Percentiles rank a stretch among this genome's conserved stretches.
Evolutionary conservation across 2,113 vertebrate genomes (phyloP).

Genomic region (Brachyhypopomus occidentalis): DNA sequence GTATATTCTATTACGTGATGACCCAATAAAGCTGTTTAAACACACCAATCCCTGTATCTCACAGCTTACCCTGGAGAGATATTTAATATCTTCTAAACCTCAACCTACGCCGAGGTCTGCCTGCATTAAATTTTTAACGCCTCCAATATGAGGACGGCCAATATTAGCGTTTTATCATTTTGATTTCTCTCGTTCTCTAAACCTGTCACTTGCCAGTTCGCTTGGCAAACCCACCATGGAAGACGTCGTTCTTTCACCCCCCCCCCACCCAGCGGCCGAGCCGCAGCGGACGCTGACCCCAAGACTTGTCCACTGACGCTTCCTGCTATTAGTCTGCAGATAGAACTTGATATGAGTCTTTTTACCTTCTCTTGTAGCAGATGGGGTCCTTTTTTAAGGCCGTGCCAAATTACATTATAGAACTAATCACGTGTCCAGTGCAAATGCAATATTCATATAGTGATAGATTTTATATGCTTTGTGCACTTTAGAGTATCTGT

Average conservation of each 20-base stretch:
- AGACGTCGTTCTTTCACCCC: not conserved
- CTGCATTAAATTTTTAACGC: conserved; percentile 55
- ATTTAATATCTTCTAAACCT: conserved; percentile 29
- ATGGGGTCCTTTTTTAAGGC: not conserved
- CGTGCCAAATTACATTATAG: too few relatives aligned
- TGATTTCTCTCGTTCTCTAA: conserved; percentile 52
- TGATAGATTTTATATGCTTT: not conserved
- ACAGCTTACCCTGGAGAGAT: conserved; percentile 23
- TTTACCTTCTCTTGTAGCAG: not conserved
- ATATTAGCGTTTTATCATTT: conserved; percentile 58
- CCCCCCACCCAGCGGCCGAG: not conserved
- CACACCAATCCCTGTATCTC: conserved; percentile 8
- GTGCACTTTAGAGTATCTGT: not conserved
- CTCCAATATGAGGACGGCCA: conserved; percentile 49
- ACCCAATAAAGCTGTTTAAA: conserved; percentile 16
- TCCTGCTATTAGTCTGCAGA: not conserved
- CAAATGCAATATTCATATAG: too few relatives aligned
- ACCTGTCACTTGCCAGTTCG: conserved; percentile 23
- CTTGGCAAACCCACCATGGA: not conserved
- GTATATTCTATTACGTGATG: conserved; percentile 6
- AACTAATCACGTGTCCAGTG: too few relatives aligned
- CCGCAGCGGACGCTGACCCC: not conserved
- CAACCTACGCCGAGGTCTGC: conserved; percentile 25
- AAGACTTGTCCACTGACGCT: not conserved
- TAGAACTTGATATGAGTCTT: not conserved